These are phyloP conservation scores for Gari tellinella DNA, from an alignment of 2,888 invertebrate genomes.

Conservation along the genomic window DNA sequence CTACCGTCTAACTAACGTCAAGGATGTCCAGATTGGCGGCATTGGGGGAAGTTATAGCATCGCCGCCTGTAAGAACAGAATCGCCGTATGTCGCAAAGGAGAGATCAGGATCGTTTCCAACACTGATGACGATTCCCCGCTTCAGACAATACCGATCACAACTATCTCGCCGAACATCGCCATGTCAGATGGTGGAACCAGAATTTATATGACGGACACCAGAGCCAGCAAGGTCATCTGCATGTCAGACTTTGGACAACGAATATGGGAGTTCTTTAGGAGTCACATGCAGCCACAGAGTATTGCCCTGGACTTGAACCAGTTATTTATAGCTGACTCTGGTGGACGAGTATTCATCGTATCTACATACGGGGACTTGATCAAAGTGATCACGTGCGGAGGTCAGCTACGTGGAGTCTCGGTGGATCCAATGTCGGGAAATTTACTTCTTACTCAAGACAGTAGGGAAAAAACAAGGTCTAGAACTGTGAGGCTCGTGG, in stretches of 20 bases:
- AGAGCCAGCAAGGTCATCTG: constrained; percentile 47
- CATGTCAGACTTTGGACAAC: constrained; percentile 44
- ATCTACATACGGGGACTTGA: constrained; percentile 56
- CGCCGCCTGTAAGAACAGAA: constrained; percentile 32
- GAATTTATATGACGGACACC: constrained; percentile 51
- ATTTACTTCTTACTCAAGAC: constrained; percentile 47
- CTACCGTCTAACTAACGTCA: constrained; percentile 30
- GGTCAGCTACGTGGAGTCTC: constrained; percentile 42
- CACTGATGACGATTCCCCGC: constrained; percentile 23
- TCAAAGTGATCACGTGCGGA: constrained; percentile 41
- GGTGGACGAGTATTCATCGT: constrained; percentile 43
- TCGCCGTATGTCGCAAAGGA: constrained; percentile 55
- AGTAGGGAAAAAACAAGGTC: constrained; percentile 44
- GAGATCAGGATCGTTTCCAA: constrained; percentile 49
- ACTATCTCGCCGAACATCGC: constrained; percentile 55
- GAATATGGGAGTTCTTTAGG: constrained; percentile 47
- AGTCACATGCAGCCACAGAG: constrained; percentile 47
- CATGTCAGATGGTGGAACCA: constrained; percentile 49
- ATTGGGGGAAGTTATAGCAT: constrained; percentile 57
- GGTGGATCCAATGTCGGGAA: constrained; percentile 46
- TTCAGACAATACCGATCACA: constrained; percentile 43
- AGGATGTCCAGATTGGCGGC: constrained; percentile 44
- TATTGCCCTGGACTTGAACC: constrained; percentile 50
- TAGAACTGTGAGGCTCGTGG: constrained; percentile 35
- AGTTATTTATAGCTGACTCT: constrained; percentile 48